Evolutionary conservation across 2,888 invertebrate genomes (phyloP).

Genomic region (Carterocephalus palaemon): DNA sequence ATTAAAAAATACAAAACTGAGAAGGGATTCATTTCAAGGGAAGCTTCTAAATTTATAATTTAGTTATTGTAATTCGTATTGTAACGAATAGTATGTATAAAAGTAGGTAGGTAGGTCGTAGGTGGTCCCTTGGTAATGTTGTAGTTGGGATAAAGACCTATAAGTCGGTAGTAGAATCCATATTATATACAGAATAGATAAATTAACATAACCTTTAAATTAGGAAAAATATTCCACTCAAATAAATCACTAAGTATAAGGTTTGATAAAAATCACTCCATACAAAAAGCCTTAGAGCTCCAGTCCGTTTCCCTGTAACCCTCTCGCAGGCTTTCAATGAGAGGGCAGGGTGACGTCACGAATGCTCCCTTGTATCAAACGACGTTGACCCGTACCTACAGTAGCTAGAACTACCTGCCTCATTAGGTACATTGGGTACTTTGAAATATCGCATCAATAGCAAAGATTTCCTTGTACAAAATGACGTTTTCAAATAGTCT

Average conservation of each 20-base stretch:
- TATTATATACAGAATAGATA: too few relatives aligned
- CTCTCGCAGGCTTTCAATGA: background rate
- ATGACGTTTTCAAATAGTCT: too few relatives aligned
- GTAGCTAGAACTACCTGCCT: background rate
- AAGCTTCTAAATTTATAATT: too few relatives aligned
- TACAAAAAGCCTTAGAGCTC: background rate
- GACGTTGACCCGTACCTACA: background rate
- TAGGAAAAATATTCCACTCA: background rate
- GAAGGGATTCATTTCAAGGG: too few relatives aligned
- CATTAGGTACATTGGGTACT: background rate
- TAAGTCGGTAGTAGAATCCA: too few relatives aligned
- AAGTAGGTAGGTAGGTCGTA: too few relatives aligned
- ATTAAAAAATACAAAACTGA: too few relatives aligned
- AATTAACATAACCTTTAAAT: too few relatives aligned
- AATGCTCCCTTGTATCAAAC: constrained; percentile 1
- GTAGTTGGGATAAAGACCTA: too few relatives aligned
- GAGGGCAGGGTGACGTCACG: background rate
- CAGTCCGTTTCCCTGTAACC: background rate
- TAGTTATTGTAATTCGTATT: too few relatives aligned
- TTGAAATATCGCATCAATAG: background rate
- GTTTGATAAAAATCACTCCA: background rate
- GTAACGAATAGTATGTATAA: too few relatives aligned
- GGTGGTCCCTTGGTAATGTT: too few relatives aligned
- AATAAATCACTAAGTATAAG: background rate
- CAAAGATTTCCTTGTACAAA: background rate